Evolutionary conservation across 2,113 vertebrate genomes (phyloP).

Genomic region (Antechinus stuartii): DNA sequence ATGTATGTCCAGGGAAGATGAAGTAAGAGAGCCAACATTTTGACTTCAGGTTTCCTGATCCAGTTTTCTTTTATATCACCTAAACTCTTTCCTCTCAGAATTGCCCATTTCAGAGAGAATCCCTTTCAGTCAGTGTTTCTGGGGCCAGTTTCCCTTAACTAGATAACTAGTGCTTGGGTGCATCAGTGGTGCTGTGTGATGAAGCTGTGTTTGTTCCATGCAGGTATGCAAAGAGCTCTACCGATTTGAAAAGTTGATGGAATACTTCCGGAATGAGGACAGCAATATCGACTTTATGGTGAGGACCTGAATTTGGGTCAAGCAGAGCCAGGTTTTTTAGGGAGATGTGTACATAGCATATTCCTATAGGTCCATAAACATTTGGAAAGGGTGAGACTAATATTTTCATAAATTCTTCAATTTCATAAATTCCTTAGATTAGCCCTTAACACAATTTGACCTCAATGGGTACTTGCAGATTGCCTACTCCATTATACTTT

Average conservation of each 20-base stretch:
- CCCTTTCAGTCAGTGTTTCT: constrained; percentile 8
- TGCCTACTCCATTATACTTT: not conserved
- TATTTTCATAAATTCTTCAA: not conserved
- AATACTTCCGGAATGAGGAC: constrained; percentile 96
- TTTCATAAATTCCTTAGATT: not conserved
- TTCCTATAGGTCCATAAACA: not conserved
- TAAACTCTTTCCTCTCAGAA: not conserved
- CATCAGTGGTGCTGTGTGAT: not conserved
- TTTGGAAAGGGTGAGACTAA: not conserved
- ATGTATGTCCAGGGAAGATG: not conserved
- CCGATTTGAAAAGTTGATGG: constrained; percentile 98
- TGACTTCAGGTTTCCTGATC: constrained; percentile 2
- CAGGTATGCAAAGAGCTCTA: constrained; percentile 97
- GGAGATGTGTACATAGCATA: not conserved
- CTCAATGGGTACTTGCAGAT: not conserved
- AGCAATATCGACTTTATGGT: constrained; percentile 99
- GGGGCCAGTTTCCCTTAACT: constrained; percentile 4
- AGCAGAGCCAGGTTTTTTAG: not conserved
- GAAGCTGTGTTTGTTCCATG: not conserved
- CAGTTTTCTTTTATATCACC: constrained; percentile 19
- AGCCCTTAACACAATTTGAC: not conserved
- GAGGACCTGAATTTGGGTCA: constrained; percentile 37
- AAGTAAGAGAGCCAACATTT: not conserved
- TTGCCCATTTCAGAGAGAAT: not conserved
- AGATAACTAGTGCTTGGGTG: not conserved